Evolutionary conservation across 2,113 vertebrate species (phyloP), one percentile per base, ranked within the genome.

Genomic region (Nettapus auritus): DNA sequence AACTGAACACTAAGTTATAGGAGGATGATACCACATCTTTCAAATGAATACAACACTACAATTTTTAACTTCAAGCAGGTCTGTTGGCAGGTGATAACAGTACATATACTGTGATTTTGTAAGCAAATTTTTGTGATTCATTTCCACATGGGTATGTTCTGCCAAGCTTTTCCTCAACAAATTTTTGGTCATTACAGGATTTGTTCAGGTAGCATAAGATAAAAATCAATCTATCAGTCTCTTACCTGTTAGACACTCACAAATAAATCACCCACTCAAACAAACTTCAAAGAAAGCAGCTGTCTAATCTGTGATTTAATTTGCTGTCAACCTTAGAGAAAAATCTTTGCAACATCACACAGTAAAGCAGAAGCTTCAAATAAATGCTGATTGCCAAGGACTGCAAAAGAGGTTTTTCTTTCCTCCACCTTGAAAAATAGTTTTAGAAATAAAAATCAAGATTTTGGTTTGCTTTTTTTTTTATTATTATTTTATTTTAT

Each of bases 291-390:
- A 94, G 79, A 64, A 92, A 88, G 14, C 19, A 80, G 13, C 46
- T 86, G 62, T 93, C 79, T 70, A 94, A 89, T 95, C 66, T 86
- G 52, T 80, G 82, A 84, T 86, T 88, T 93, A 88, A 93, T 90
- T 82, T 90, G 14, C 44, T 89, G 79, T 84, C 84, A 91, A 34
- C 89, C 11, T 80, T 86, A 79, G 25, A 88, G 66, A 84, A 90
- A 88, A 94, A 88, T 73, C 79, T 83, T 94, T 88, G 53, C 68
- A 76, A 69, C 59, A 42, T 70, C 82, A 94, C 36, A 63, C 44
- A 55, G 29, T 79, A 75, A 94, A 88, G 66, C 10, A 88, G 59
- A 91, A 93, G 91, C 64, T 92, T 96, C 90, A 95, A 93, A 95
- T 75, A 94, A 89, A 96, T 75, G 38, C 15, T 86, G 53, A 44